Percentiles rank a stretch among this genome's conserved stretches.
These are phyloP conservation scores for Bucco capensis DNA, from an alignment of 2,113 vertebrate genomes.

Conservation along the genomic window DNA sequence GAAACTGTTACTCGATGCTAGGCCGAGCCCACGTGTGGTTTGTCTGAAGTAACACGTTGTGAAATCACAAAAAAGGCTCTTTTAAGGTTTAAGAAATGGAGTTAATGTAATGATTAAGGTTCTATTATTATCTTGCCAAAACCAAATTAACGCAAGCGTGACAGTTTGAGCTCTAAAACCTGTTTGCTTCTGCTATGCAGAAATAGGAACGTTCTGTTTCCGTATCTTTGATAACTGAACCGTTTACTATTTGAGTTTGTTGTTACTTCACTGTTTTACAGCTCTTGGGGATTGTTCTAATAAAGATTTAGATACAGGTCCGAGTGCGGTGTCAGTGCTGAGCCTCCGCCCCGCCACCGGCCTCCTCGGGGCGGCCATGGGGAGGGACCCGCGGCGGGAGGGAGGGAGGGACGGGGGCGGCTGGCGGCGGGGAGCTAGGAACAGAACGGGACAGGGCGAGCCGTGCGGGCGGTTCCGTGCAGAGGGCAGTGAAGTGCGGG, in stretches of 20 bases:
- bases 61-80: not conserved
- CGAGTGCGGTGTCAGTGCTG: not conserved
- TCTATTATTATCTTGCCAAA: slow-evolving; percentile 48
- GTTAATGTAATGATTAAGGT: slow-evolving; percentile 3
- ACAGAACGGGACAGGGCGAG: too few species aligned
- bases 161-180: slow-evolving; percentile 47
- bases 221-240: slow-evolving; percentile 66
- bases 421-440: not conserved
- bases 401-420: too few species aligned
- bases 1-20: not conserved
- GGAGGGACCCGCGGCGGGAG: too few species aligned
- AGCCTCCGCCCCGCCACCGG: too few species aligned
- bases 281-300: slow-evolving; percentile 68
- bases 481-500: too few species aligned
- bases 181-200: slow-evolving; percentile 77
- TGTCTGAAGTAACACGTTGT: not conserved
- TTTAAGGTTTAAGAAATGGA: not conserved
- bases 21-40: not conserved
- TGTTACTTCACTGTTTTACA: slow-evolving; percentile 66
- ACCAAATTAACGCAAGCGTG: slow-evolving; percentile 52
- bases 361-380: too few species aligned
- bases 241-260: slow-evolving; percentile 63
- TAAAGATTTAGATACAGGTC: slow-evolving; percentile 73
- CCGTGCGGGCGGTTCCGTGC: too few species aligned
- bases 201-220: slow-evolving; percentile 58